Percentiles rank a stretch among this genome's conserved stretches.
Evolutionary conservation across 2,797 vertebrate genomes (phyloP).

Genomic region (Bradypus variegatus): DNA sequence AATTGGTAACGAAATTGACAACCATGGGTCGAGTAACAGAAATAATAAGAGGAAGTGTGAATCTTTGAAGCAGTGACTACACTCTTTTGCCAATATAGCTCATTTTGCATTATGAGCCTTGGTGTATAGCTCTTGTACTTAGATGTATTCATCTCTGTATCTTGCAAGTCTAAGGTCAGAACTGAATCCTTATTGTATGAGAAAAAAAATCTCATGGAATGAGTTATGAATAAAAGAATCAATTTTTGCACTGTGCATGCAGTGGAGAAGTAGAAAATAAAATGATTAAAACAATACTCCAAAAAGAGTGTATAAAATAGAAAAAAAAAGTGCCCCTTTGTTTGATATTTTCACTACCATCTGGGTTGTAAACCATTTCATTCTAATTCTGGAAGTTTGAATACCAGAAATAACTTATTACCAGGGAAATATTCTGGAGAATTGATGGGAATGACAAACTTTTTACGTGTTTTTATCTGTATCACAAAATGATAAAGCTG

Average conservation of each 20-base stretch:
- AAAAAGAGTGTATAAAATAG: neutral
- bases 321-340: neutral
- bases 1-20: constrained; percentile 31
- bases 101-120: neutral
- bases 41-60: neutral
- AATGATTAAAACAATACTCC: constrained; percentile 27
- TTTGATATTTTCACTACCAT: constrained; percentile 39
- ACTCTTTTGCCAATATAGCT: neutral
- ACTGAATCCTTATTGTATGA: neutral
- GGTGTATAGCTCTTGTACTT: neutral
- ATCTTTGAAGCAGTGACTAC: neutral
- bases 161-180: neutral
- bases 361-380: constrained; percentile 42
- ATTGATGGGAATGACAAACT: constrained; percentile 51
- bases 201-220: neutral
- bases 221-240: neutral
- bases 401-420: constrained; percentile 55
- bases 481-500: constrained; percentile 40
- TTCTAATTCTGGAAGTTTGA: constrained; percentile 23
- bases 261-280: constrained; percentile 38
- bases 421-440: constrained; percentile 26
- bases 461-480: constrained; percentile 48
- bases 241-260: neutral
- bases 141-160: neutral
- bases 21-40: neutral